Conservation (phyloP, 2,797 vertebrate species). For the Esox lucius region DNA sequence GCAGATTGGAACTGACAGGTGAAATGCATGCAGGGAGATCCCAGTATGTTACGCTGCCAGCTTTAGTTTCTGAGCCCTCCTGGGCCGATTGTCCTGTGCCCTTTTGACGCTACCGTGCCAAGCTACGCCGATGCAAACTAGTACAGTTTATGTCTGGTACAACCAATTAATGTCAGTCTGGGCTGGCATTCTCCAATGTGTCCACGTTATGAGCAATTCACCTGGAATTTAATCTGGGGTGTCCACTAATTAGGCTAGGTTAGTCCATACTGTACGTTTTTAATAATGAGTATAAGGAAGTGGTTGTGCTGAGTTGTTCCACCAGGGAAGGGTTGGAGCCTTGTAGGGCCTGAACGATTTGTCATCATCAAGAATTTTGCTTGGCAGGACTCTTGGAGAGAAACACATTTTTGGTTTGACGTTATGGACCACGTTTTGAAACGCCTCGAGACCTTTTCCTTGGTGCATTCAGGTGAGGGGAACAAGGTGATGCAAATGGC, state of each 20-base stretch:
- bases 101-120: neutral
- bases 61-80: slow-evolving; percentile 22
- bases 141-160: neutral
- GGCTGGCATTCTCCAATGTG: neutral
- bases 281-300: slow-evolving; percentile 4
- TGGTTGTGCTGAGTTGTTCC: slow-evolving; percentile 32
- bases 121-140: neutral
- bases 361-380: slow-evolving; percentile 7
- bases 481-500: neutral
- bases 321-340: slow-evolving; percentile 11
- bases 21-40: slow-evolving; percentile 36
- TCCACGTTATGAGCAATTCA: slow-evolving; percentile 26
- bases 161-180: slow-evolving; percentile 12
- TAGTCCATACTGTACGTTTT: neutral
- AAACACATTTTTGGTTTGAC: neutral
- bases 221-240: slow-evolving; percentile 23
- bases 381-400: neutral
- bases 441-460: neutral
- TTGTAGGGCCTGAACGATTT: neutral
- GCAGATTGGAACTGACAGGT: slow-evolving; percentile 62
- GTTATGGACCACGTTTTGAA: neutral
- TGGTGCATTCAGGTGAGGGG: neutral
- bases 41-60: slow-evolving; percentile 17
- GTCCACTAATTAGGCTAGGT: slow-evolving; percentile 21
- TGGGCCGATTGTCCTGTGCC: slow-evolving; percentile 20